A percentile compares a stretch with the other conserved stretches of the same genome.
phyloP scores from a whole-genome alignment of 1,140 invertebrate genomes.

The Drosophila ohnishii region DNA sequence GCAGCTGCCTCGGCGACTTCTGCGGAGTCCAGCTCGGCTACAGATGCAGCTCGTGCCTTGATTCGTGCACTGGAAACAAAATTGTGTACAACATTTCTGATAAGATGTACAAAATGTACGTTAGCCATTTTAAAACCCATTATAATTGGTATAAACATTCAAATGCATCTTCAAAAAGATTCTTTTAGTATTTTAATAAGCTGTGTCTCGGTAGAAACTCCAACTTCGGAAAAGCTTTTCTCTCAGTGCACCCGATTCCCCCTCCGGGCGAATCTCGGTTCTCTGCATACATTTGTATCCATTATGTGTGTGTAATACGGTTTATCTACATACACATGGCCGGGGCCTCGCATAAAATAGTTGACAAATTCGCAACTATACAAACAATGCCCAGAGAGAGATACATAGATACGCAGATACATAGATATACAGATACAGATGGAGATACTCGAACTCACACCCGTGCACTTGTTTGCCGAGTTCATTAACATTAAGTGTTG shows the following conservation, averaged over 20 bases:
- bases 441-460: constrained; percentile 51
- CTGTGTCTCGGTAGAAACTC: neutral
- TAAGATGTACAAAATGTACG: neutral
- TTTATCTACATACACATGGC: constrained; percentile 48
- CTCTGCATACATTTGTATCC: constrained; percentile 61
- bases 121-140: neutral
- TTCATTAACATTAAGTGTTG: constrained; percentile 79
- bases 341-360: constrained; percentile 72
- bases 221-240: neutral
- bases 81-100: neutral
- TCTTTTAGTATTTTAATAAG: neutral
- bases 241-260: neutral
- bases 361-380: constrained; percentile 79
- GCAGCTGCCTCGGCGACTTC: constrained; percentile 45
- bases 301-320: constrained; percentile 53
- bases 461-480: constrained; percentile 70
- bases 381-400: constrained; percentile 56
- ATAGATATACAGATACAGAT: constrained; percentile 30
- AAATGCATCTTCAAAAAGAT: neutral
- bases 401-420: constrained; percentile 50
- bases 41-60: constrained; percentile 11
- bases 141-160: neutral
- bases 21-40: constrained; percentile 14
- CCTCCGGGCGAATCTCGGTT: constrained; percentile 21
- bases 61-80: neutral